Base-by-base conservation (phyloP, 2,888 invertebrate genomes). In the Chalcosyrphus nemorum region DNA sequence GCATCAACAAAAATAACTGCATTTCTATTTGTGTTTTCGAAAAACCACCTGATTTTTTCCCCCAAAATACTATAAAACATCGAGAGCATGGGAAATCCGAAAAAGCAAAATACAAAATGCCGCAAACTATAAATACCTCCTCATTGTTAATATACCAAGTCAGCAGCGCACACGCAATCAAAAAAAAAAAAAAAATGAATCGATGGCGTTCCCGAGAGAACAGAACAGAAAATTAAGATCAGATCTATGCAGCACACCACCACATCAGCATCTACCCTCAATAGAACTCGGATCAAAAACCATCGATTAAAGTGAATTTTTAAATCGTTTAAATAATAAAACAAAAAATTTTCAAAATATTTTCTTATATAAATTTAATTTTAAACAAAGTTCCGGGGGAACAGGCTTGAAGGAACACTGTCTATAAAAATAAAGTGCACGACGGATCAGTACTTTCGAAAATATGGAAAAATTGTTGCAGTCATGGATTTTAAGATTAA, bases 11-110 rank as follows among this genome's bases (percentile, higher is more conserved):
- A 84, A 74, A 68, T 68, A 84, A 19, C 47, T 74, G 71, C 77
- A 76, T 6, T 29, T 84, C 80, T 80, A 80, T 74, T 84, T 84
- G 21, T 24, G n/a, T n/a, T n/a, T 43, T 38, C 11, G 5, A 50
- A 74, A 74, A 84, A 84, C 84, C 84, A 84, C 84, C 84, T 84
- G 84, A 84, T 80, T 74, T 72, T 27, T 52, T 50, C 59, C 43
- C 61, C n/a, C 1, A 29, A 66, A 59, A 85, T 27, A 70, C 66
- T 59, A 71, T 54, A 63, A 70, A 45, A 65, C 38, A 86, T 86
- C 2, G 29, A 29, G 86, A 89, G 68, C 86, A 81, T 82, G 75
- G 65, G 86, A 76, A 77, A 68, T 66, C 19, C 9, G 21, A 43
- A 27, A 75, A 56, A 54, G 32, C 11, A 41, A 70, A 57, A 74